A percentile compares a stretch with the other conserved stretches of the same genome.
Evolutionary conservation across 2,797 vertebrate species (phyloP).

Genomic region (Ambastaia sidthimunki): DNA sequence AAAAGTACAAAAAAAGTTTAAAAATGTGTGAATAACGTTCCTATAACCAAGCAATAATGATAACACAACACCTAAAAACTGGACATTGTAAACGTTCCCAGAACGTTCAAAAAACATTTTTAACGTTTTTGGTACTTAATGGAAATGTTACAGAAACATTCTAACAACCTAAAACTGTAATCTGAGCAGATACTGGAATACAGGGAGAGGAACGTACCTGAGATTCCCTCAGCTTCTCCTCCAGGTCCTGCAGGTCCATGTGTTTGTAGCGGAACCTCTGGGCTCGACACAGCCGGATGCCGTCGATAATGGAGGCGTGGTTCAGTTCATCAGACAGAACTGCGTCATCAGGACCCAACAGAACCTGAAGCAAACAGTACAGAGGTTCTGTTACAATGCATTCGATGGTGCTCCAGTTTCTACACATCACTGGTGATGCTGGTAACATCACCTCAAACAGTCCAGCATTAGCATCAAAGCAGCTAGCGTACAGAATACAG

Average conservation of each 20-base stretch:
- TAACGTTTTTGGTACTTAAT: too few species aligned
- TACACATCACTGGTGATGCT: not conserved
- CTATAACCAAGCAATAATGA: too few species aligned
- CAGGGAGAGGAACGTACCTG: conserved; percentile 75
- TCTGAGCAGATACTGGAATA: too few species aligned
- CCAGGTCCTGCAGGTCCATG: conserved; percentile 91
- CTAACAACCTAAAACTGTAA: too few species aligned
- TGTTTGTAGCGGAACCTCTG: conserved; percentile 93
- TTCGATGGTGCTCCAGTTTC: not conserved
- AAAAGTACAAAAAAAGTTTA: too few species aligned
- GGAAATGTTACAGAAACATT: too few species aligned
- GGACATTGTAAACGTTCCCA: too few species aligned
- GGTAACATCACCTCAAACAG: conserved; percentile 87
- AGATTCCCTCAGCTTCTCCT: conserved; percentile 85
- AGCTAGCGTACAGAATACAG: conserved; percentile 95
- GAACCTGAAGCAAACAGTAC: conserved; percentile 71
- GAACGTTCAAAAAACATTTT: too few species aligned
- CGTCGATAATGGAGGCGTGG: conserved; percentile 96
- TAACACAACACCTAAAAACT: too few species aligned
- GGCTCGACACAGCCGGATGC: conserved; percentile 93
- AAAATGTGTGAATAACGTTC: too few species aligned
- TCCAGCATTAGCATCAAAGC: conserved; percentile 95
- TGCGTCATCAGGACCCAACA: conserved; percentile 89
- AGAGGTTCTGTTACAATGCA: not conserved
- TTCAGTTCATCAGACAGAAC: conserved; percentile 95